Evolutionary conservation across 2,113 vertebrate genomes (phyloP), one percentile per base, ranked within the genome.

Genomic region (Tachuris rubrigastra): DNA sequence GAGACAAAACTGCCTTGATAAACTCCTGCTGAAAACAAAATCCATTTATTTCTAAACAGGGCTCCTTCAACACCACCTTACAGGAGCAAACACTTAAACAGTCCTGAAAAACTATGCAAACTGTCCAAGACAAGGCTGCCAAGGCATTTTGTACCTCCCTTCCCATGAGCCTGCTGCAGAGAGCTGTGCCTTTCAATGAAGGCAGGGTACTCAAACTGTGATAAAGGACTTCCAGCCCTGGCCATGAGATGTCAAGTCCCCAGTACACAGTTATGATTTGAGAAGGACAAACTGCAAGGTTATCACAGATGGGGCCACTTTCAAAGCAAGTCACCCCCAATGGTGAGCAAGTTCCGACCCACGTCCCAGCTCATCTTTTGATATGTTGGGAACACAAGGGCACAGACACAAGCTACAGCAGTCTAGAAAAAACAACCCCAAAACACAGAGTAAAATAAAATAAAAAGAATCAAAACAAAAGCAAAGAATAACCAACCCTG

Each of bases 201-300:
- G 68, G 39, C 87, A 87, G 53, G 37, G 78, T 31, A 42, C 56
- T 50, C 80, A 46, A 39, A 87, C 56, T n/a, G 49, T 37, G 93
- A 96, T 91, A 89, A 96, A 93, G 72, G 77, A 67, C 65, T 65
- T 65, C 89, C 67, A 65, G 74, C 67, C 71, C 62, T 52, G 86
- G 28, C 91, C 71, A 55, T 90, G 74, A 90, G 55, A 92, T 39
- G 67, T 80, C 91, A 89, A 89, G 74, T 83, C 63, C 42, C 65
- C 69, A 49, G 79, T 16, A 91, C 37, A 55, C 7, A 87, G 53
- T 55, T 68, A 67, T 20, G 60, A 94, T 74, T 24, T 90, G 46
- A 91, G 93, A 74, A 95, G 92, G 90, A 93, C 88, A 69, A 60
- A 81, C 79, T 53, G 41, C 88, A 93, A 90, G 80, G 83, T 81